These are phyloP conservation scores for Tamias sibiricus DNA, from an alignment of 2,113 vertebrate genomes.

Conservation along the genomic window DNA sequence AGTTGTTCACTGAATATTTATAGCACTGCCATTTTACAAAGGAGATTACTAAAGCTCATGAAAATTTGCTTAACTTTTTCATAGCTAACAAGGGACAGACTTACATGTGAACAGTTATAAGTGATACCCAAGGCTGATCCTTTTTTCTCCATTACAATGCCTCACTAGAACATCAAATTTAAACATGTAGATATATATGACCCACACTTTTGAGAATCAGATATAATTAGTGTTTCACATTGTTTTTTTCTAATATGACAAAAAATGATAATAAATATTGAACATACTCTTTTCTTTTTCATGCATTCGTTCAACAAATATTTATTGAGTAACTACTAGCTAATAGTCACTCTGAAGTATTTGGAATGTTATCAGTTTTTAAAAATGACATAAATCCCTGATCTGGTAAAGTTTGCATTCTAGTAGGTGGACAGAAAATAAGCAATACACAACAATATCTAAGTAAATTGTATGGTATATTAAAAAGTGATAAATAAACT, in stretches of 20 bases:
- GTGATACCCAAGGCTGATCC: neutral
- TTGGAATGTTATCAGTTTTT: neutral
- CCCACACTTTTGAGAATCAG: neutral
- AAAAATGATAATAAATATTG: neutral
- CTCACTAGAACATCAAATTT: neutral
- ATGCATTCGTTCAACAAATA: neutral
- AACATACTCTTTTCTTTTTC: neutral
- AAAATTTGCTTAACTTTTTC: neutral
- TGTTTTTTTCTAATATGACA: neutral
- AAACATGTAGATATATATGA: neutral
- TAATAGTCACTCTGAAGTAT: neutral
- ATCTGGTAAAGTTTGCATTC: neutral
- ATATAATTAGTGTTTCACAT: neutral
- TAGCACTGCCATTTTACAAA: neutral
- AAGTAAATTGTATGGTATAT: neutral
- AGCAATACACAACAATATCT: neutral
- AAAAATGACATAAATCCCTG: neutral
- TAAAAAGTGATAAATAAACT: neutral
- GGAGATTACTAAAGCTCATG: neutral
- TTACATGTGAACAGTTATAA: neutral
- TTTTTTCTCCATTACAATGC: neutral
- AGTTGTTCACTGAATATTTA: neutral
- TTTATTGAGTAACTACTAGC: neutral
- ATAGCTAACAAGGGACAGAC: neutral
- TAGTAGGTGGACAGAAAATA: neutral